Evolutionary conservation across 1,140 invertebrate species (phyloP).

Genomic region (Sweltsa coloradensis): DNA sequence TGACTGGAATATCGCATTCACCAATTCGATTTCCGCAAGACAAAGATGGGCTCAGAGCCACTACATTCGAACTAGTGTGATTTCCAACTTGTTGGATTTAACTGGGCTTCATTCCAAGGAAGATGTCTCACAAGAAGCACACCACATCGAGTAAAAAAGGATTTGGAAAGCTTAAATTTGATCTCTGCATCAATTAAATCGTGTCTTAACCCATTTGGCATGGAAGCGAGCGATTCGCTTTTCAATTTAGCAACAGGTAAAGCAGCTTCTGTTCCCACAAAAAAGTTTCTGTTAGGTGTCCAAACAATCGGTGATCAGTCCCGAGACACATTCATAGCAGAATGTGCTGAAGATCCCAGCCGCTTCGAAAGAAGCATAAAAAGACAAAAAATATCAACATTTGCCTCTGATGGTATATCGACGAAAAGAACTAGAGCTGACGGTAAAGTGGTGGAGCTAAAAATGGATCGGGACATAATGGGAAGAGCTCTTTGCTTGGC

Average conservation of each 20-base stretch:
- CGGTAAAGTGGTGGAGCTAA: conserved; percentile 20
- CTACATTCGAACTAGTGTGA: conserved; percentile 13
- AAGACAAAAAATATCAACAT: conserved; percentile 1
- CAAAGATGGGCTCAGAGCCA: conserved; percentile 19
- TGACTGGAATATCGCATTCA: conserved; percentile 21
- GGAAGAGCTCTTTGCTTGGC: conserved; percentile 18
- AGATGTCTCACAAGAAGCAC: conserved; percentile 15
- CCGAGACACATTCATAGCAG: conserved; percentile 4
- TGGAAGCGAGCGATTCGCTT: neutral
- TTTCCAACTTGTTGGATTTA: conserved; percentile 12
- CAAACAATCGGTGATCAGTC: conserved; percentile 5
- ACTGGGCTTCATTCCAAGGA: conserved; percentile 12
- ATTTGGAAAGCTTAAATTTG: neutral
- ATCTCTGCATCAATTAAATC: neutral
- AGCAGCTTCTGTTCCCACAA: neutral
- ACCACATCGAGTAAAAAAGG: neutral
- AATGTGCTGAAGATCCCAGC: neutral
- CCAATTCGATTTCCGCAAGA: conserved; percentile 17
- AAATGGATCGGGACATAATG: conserved; percentile 23
- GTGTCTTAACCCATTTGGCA: conserved; percentile 6
- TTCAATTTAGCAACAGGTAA: conserved; percentile 10
- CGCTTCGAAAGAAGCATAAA: neutral
- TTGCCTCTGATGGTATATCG: conserved; percentile 4
- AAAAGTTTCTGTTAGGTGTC: conserved; percentile 7
- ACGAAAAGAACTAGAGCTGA: conserved; percentile 17